Percentiles rank a stretch among this genome's conserved stretches.
phyloP scores from a whole-genome alignment of 2,888 invertebrate genomes.

The Andrena trimmerana region DNA sequence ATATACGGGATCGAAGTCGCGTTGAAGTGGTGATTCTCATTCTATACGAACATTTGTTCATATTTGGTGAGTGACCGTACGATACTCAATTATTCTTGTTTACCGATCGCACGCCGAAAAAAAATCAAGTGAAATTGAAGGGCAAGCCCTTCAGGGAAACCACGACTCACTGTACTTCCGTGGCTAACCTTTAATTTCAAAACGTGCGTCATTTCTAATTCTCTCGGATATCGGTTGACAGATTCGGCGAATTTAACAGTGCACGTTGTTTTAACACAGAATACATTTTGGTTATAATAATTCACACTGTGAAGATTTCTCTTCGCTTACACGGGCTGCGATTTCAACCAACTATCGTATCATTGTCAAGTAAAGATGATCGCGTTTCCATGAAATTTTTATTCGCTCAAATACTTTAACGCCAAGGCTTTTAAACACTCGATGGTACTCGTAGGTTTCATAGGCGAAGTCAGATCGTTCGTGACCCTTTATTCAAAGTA shows the following conservation, averaged over 20 bases:
- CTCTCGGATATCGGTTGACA: slow-evolving; percentile 6
- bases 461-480: neutral
- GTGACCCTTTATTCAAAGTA: neutral
- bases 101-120: slow-evolving; percentile 44
- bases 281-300: slow-evolving; percentile 15
- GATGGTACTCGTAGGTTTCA: neutral
- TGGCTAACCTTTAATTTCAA: slow-evolving; percentile 50
- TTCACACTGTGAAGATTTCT: slow-evolving; percentile 14
- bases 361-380: slow-evolving; percentile 1
- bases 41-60: slow-evolving; percentile 36
- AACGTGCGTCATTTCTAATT: slow-evolving; percentile 32
- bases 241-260: slow-evolving; percentile 2
- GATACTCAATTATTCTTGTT: slow-evolving; percentile 46
- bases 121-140: slow-evolving; percentile 48
- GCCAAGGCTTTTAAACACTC: neutral
- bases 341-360: neutral
- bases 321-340: neutral
- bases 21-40: slow-evolving; percentile 39
- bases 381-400: neutral
- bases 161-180: slow-evolving; percentile 6
- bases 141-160: slow-evolving; percentile 65
- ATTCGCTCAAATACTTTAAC: neutral
- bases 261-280: neutral
- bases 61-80: slow-evolving; percentile 65
- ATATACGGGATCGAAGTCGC: slow-evolving; percentile 31